Evolutionary conservation across 2,888 invertebrate species (phyloP).

Genomic region (Hirtodrosophila alboralis): DNA sequence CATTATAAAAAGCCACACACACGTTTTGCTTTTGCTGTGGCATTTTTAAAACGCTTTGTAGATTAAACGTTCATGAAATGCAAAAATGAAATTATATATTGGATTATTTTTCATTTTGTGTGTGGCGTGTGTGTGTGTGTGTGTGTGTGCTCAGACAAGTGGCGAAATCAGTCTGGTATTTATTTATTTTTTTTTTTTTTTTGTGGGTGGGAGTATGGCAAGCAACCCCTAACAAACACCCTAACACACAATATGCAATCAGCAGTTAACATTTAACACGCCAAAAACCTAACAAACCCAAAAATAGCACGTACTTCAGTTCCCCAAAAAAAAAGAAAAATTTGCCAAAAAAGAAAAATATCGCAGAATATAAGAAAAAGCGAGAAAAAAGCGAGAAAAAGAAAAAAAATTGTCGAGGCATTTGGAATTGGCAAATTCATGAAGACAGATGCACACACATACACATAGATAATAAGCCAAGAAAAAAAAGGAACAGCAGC

Average conservation of each 20-base stretch:
- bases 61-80: conserved; percentile 1
- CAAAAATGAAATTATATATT: conserved; percentile 12
- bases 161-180: conserved; percentile 47
- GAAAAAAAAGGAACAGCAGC: conserved; percentile 24
- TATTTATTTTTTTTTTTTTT: too few species aligned
- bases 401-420: conserved; percentile 12
- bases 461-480: conserved; percentile 58
- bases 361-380: conserved; percentile 6
- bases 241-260: conserved; percentile 66
- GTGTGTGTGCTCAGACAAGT: conserved; percentile 54
- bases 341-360: conserved; percentile 18
- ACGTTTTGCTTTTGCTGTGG: too few species aligned
- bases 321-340: conserved; percentile 13
- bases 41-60: neutral
- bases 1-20: too few species aligned
- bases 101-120: conserved; percentile 13
- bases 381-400: conserved; percentile 34
- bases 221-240: neutral
- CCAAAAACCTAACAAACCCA: conserved; percentile 53
- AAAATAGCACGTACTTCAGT: conserved; percentile 61
- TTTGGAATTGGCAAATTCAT: conserved; percentile 51
- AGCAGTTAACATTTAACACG: conserved; percentile 73
- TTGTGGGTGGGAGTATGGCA: neutral
- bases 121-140: too few species aligned
- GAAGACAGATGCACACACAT: conserved; percentile 55